Evolutionary conservation across 2,797 vertebrate species (phyloP), one percentile per base, ranked within the genome.

Genomic region (Syngnathus rostellatus): DNA sequence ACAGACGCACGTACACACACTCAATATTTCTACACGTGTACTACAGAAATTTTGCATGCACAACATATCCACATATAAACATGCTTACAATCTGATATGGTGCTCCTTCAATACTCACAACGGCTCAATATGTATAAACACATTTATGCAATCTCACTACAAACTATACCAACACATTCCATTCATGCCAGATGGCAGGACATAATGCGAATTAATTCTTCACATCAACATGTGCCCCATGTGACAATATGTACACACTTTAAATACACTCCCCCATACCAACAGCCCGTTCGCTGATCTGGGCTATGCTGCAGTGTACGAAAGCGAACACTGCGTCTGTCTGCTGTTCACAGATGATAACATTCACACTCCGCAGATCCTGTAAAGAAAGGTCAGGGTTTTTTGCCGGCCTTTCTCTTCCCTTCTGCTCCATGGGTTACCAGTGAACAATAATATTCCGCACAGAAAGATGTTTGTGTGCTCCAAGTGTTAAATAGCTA

Each of bases 301-400:
- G 6, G 17, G 10, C 55, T 41, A 63, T 38, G 3, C 63, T 68
- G 72, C 70, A 69, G 77, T 65, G 60, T 83, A 62, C 72, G 65
- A 68, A 69, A 74, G 40, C 37, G 12, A 69, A 63, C 51, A 71
- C 66, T 68, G 68, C 68, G 72, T 74, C 74, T 11, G 41, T 55
- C 65, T n/a, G 51, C 83, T 85, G 83, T 65, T 82, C 58, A 53
- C 62, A 40, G 31, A 68, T 50, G 83, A 87, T 84, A 86, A 86
- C 86, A 85, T 87, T 86, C 83, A 79, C 68, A 70, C 50, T 65
- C 72, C 58, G 64, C 65, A 70, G 53, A 77, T 43, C 53, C 69
- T 62, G 69, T 58, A 69, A 17, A 69, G 59, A 72, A 83, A 82
- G 81, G 82, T 83, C 77, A 79, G 58, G 67, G 60, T 23, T 31